phyloP scores from a whole-genome alignment of 1,140 invertebrate genomes.

The Heliothis subflexa region DNA sequence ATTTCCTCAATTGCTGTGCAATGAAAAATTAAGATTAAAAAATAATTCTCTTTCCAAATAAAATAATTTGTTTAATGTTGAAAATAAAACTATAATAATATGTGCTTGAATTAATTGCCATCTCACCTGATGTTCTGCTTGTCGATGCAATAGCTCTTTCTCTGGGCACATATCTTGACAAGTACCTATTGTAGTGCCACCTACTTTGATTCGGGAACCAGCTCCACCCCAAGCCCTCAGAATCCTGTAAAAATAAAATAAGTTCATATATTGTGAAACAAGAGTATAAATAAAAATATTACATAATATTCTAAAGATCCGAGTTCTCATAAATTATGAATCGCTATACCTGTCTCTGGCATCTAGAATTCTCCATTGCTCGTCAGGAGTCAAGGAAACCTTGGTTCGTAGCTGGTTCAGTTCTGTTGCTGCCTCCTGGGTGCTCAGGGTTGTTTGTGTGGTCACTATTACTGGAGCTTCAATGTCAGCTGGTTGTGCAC shows the following conservation, averaged over 20 bases:
- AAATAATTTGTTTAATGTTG: no score
- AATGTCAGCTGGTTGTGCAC: conserved; percentile 55
- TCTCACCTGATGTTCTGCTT: conserved; percentile 93
- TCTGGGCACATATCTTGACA: conserved; percentile 99
- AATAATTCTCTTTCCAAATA: no score
- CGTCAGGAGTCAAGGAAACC: conserved; percentile 73
- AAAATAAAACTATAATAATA: no score
- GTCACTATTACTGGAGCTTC: conserved; percentile 68
- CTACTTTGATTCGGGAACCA: conserved; percentile 73
- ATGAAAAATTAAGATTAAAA: no score
- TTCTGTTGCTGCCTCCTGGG: conserved; percentile 72
- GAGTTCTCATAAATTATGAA: background rate
- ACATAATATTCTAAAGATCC: background rate
- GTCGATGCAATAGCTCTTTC: conserved; percentile 96
- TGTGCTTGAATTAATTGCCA: no score
- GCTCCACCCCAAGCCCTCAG: conserved; percentile 78
- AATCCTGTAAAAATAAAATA: conserved; percentile 62
- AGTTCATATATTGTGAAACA: background rate
- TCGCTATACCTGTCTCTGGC: conserved; percentile 74
- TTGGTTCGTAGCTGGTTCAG: conserved; percentile 71
- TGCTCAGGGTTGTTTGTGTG: conserved; percentile 67
- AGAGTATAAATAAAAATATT: background rate
- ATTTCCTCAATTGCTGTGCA: no score
- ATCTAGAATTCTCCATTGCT: conserved; percentile 78
- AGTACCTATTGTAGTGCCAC: conserved; percentile 90